Base-by-base conservation (phyloP, 2,113 vertebrate genomes). In the Muntiacus reevesi region DNA sequence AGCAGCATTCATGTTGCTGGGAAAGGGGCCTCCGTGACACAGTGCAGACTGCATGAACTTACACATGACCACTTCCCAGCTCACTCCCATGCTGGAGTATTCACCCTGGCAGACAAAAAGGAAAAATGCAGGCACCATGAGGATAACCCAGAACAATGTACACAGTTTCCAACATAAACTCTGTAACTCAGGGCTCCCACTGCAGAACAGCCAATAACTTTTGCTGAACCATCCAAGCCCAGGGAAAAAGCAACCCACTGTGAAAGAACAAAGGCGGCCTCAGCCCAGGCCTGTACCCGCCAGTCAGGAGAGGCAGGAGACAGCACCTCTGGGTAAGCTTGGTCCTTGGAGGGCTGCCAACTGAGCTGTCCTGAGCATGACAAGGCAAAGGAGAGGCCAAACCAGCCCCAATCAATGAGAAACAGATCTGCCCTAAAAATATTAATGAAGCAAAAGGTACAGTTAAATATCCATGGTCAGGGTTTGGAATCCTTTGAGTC, bases 371-470 rank as follows among this genome's bases (percentile, higher is more conserved):
- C 87, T 47, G 23, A 94, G 86, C 87, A 64, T 90, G 90, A 64
- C 92, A 87, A 92, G 55, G 62, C 71, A 47, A 95, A 52, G 79
- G 87, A 95, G n/a, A 92, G 40, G 30, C 40, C 52, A 78, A 78
- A 52, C 8, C 40, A 55, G 47, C 50, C 87, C 76, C 36, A 40
- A 30, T 97, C 97, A 92, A 78, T 92, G 91, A 96, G 84, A 95
- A 97, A 97, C 91, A 96, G 90, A 95, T 85, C 95, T 96, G 84
- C 87, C 85, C 43, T 96, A 93, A 96, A 97, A 97, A 90, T 95
- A 98, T 96, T 87, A 95, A 89, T 93, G 82, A 97, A 95, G 87
- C 89, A 92, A 89, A 95, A 95, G 87, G 52, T 82, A 27, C n/a
- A 92, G 67, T 87, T 86, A 96, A 94, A 97, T 93, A 87, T 76